phyloP scores from a whole-genome alignment of 64 coral and sea anemone species.

The Porites australiensis region DNA sequence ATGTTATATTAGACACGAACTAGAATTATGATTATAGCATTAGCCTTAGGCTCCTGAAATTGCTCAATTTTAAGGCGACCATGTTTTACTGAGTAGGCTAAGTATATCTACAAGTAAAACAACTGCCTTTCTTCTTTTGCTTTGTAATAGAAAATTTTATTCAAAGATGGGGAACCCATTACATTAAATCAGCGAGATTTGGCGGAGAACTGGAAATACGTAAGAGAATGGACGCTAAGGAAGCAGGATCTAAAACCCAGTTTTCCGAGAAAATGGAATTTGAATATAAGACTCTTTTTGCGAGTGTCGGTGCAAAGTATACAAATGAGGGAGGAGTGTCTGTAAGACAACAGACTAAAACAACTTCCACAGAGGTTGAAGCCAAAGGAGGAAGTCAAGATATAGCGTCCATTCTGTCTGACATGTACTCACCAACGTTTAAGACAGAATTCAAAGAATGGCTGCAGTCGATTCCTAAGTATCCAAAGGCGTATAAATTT shows the following conservation, averaged over 20 bases:
- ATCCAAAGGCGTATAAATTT: constrained; percentile 65
- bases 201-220: constrained; percentile 16
- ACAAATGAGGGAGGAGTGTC: neutral
- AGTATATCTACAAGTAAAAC: too few relatives aligned
- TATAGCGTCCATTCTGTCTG: constrained; percentile 23
- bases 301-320: constrained; percentile 35
- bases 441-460: constrained; percentile 41
- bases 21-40: too few relatives aligned
- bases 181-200: constrained; percentile 15
- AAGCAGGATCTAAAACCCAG: neutral
- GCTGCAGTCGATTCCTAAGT: constrained; percentile 42
- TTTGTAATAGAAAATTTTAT: constrained; percentile 31
- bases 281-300: constrained; percentile 37
- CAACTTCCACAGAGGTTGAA: neutral
- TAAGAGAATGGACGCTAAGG: neutral
- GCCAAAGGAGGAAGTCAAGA: constrained; percentile 41
- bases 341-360: neutral
- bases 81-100: too few relatives aligned
- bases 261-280: constrained; percentile 27
- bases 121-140: neutral
- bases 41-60: too few relatives aligned
- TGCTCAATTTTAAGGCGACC: too few relatives aligned
- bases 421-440: constrained; percentile 19
- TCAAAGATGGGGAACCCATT: constrained; percentile 46
- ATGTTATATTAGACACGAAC: too few relatives aligned